phyloP scores from a whole-genome alignment of 2,888 invertebrate genomes.

The Calameuta idolon region DNA sequence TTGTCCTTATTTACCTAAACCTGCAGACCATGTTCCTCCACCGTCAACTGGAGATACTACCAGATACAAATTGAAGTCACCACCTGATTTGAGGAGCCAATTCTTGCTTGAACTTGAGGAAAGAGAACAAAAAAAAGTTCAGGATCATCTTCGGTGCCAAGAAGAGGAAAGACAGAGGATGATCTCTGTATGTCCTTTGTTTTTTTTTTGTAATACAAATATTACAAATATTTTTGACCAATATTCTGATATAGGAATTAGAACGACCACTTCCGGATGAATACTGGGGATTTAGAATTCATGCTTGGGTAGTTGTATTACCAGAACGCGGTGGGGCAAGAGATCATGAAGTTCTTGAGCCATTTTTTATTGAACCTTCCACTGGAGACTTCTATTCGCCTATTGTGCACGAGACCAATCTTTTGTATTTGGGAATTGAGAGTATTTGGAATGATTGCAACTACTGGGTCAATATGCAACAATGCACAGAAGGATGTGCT shows the following conservation, averaged over 20 bases:
- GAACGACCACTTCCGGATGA: conserved; percentile 76
- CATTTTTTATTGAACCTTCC: conserved; percentile 87
- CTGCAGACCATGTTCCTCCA: conserved; percentile 20
- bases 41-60: conserved; percentile 40
- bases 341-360: conserved; percentile 71
- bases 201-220: neutral
- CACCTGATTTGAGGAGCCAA: conserved; percentile 72
- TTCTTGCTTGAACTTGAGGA: conserved; percentile 71
- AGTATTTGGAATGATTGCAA: conserved; percentile 89
- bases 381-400: conserved; percentile 72
- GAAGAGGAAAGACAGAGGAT: conserved; percentile 55
- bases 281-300: conserved; percentile 78
- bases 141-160: conserved; percentile 56
- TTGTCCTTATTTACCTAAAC: conserved; percentile 69
- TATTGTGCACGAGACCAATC: conserved; percentile 70
- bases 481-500: conserved; percentile 68
- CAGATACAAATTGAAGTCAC: conserved; percentile 70
- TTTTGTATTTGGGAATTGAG: conserved; percentile 82
- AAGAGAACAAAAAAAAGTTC: conserved; percentile 53
- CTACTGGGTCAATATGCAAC: conserved; percentile 82
- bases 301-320: conserved; percentile 86
- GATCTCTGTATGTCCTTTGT: conserved; percentile 36
- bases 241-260: conserved; percentile 68
- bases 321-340: conserved; percentile 68
- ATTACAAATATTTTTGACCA: neutral